Evolutionary conservation across 2,888 invertebrate species (phyloP).

Genomic region (Steromphala cineraria): DNA sequence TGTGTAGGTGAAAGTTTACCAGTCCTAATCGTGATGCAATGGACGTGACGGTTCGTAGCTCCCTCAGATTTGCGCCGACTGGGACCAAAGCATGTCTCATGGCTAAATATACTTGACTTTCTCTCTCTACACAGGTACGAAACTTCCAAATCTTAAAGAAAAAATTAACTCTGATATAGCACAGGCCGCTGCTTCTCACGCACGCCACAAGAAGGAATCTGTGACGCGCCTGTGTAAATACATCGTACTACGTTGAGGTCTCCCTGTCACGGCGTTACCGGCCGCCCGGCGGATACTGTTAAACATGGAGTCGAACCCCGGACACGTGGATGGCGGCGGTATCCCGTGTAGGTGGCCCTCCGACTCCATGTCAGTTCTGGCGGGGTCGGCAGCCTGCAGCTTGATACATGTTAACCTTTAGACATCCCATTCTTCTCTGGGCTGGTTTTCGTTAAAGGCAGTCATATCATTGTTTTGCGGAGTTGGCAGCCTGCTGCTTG

Average conservation of each 20-base stretch:
- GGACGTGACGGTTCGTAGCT: not conserved
- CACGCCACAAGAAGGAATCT: not conserved
- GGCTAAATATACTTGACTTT: conserved; percentile 17
- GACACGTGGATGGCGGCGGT: not conserved
- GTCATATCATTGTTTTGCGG: no score
- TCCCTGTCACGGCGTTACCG: not conserved
- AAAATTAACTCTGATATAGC: conserved; percentile 12
- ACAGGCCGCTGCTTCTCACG: not conserved
- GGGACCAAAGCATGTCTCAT: not conserved
- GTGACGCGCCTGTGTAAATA: conserved; percentile 1
- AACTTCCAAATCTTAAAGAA: not conserved
- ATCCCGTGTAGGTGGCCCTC: not conserved
- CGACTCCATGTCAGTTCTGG: not conserved
- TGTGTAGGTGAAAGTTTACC: not conserved
- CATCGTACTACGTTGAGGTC: not conserved
- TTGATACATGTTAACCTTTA: no score
- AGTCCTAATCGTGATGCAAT: not conserved
- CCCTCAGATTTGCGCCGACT: not conserved
- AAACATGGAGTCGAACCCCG: not conserved
- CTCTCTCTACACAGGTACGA: conserved; percentile 10
- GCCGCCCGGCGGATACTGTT: not conserved
- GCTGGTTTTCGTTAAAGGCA: not conserved
- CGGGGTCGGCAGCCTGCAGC: no score
- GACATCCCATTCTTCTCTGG: no score
- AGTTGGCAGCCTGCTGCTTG: no score